Conservation (phyloP, 2,113 vertebrate species). For the Asarcornis scutulata region DNA sequence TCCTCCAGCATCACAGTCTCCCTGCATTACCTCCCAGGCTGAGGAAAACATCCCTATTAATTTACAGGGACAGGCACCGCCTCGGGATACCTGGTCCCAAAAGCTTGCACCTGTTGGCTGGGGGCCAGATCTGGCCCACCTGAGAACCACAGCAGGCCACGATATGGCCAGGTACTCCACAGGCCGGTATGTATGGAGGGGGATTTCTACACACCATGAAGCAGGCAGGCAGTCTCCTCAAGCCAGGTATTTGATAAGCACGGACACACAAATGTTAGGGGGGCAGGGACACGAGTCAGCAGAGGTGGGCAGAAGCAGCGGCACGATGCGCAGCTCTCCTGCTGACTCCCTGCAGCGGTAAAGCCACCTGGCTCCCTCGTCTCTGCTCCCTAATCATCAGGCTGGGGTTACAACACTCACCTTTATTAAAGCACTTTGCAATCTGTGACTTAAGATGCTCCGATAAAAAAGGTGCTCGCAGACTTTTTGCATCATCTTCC, state of each 20-base stretch:
- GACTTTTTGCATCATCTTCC: background rate
- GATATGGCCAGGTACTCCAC: background rate
- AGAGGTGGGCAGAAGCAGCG: background rate
- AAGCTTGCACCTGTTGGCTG: background rate
- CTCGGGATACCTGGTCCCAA: background rate
- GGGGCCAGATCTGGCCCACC: background rate
- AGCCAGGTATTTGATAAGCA: background rate
- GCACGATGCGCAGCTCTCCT: background rate
- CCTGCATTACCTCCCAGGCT: background rate
- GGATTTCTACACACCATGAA: background rate
- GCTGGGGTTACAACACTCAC: background rate
- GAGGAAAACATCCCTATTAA: background rate
- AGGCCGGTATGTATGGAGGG: background rate
- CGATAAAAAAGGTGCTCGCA: background rate
- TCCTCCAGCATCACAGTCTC: background rate
- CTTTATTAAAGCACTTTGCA: background rate
- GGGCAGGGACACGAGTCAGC: background rate
- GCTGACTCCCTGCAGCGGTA: background rate
- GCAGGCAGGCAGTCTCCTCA: background rate
- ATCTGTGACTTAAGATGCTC: background rate
- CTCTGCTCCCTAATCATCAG: background rate
- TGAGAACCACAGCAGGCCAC: background rate
- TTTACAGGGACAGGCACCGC: background rate
- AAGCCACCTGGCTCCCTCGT: background rate
- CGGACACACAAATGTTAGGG: background rate